Evolutionary conservation across 1,140 invertebrate genomes (phyloP), one percentile per base, ranked within the genome.

Genomic region (Andricus grossulariae): DNA sequence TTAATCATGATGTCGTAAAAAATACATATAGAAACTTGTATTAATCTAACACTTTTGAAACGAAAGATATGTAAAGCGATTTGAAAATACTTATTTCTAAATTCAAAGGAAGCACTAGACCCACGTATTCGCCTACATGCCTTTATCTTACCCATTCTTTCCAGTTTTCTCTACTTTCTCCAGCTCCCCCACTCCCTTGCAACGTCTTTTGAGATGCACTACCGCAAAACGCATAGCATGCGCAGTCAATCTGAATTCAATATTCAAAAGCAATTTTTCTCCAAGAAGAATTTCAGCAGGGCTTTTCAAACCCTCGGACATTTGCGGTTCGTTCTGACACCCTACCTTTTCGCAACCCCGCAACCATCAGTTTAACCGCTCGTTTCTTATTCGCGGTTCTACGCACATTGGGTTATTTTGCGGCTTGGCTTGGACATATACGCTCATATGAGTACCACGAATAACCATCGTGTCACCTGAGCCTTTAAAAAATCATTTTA

Each of bases 191-290:
- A 76, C 76, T 45, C 66, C 76, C 79, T 80, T 78, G 76, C 75
- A 81, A 82, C 80, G 81, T 86, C 83, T 88, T 88, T 88, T 83
- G 78, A 85, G 80, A 87, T 87, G 86, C 86, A 84, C 85, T 82
- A 79, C 80, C 80, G 72, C 82, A 84, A 32, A 84, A 82, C 83
- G 81, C 76, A 82, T 75, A 55, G 73, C 82, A 86, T 81, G 81
- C 77, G 81, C 80, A 79, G 75, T 80, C 87, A 88, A 89, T 88
- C 85, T 54, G 84, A 89, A 89, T 90, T 85, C 89, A 88, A 89
- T 90, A 90, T 90, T 85, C 87, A 85, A 89, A 90, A 90, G 88
- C 87, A 89, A 90, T 90, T 90, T 89, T 87, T 90, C 84, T 83
- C 82, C 57, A 77, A 66, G 82, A 84, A 85, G 82, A 89, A 89